These are phyloP conservation scores for Amphipyra berbera DNA, from an alignment of 2,888 invertebrate species.

Conservation along the genomic window DNA sequence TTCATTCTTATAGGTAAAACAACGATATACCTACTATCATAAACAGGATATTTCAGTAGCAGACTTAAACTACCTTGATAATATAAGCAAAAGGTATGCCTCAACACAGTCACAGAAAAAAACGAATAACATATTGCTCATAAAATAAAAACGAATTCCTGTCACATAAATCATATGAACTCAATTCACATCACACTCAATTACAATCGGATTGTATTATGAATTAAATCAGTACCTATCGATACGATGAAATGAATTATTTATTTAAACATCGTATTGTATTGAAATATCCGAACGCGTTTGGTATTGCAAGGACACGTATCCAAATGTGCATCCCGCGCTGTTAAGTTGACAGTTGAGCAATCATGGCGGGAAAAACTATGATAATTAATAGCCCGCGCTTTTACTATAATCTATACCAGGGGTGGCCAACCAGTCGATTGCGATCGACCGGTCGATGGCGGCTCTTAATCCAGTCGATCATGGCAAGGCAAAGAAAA, in stretches of 20 bases:
- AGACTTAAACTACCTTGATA: too few relatives aligned
- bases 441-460: too few relatives aligned
- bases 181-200: slow-evolving; percentile 1
- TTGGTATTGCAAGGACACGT: slow-evolving; percentile 29
- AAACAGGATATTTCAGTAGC: too few relatives aligned
- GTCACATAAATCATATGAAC: slow-evolving; percentile 2
- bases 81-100: too few relatives aligned
- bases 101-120: too few relatives aligned
- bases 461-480: too few relatives aligned
- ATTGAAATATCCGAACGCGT: slow-evolving; percentile 27
- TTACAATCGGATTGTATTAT: slow-evolving; percentile 10
- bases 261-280: slow-evolving; percentile 21
- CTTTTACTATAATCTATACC: too few relatives aligned
- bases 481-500: too few relatives aligned
- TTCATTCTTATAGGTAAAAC: too few relatives aligned
- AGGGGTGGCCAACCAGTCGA: too few relatives aligned
- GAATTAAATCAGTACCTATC: slow-evolving; percentile 15
- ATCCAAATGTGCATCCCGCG: slow-evolving; percentile 17
- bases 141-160: background rate
- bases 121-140: background rate
- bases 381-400: too few relatives aligned
- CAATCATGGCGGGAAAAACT: slow-evolving; percentile 11
- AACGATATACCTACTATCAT: too few relatives aligned
- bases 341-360: slow-evolving; percentile 41
- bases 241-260: slow-evolving; percentile 3